Evolutionary conservation across 2,888 invertebrate genomes (phyloP).

Genomic region (Oscheius sp.): DNA sequence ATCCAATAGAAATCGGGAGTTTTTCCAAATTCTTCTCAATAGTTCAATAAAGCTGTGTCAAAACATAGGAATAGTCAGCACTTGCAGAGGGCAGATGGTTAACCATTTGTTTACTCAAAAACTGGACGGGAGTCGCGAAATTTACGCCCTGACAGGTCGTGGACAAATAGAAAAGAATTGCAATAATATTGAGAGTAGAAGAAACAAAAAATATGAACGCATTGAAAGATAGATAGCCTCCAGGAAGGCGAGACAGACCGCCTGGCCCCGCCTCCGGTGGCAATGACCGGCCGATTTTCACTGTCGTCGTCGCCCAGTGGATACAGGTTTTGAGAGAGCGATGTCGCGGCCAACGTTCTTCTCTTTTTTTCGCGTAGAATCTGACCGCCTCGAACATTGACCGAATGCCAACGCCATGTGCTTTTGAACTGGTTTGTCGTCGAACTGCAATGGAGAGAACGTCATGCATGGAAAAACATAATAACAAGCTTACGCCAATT

Average conservation of each 20-base stretch:
- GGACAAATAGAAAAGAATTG: not conserved
- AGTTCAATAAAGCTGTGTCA: too few species aligned
- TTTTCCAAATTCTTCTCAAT: too few species aligned
- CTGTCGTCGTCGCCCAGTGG: constrained; percentile 4
- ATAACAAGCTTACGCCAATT: too few species aligned
- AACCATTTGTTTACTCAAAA: not conserved
- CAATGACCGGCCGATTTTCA: constrained; percentile 34
- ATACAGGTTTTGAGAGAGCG: constrained; percentile 28
- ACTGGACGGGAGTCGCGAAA: constrained; percentile 12
- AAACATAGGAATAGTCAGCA: too few species aligned
- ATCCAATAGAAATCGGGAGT: too few species aligned
- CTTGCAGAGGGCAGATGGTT: not conserved
- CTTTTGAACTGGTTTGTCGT: not conserved
- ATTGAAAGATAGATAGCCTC: constrained; percentile 7
- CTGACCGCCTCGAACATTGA: constrained; percentile 8
- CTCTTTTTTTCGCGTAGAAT: not conserved
- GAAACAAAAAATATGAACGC: constrained; percentile 3
- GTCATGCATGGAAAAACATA: not conserved
- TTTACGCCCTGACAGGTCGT: not conserved
- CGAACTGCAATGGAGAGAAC: constrained; percentile 4
- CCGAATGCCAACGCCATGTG: not conserved
- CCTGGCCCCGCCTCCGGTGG: constrained; percentile 6
- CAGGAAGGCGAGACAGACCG: not conserved
- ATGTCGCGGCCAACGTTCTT: too few species aligned
- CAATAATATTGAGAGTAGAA: not conserved